Percentiles rank a stretch among this genome's conserved stretches.
Conservation (phyloP, 2,113 vertebrate genomes). For the Maccullochella peelii region DNA sequence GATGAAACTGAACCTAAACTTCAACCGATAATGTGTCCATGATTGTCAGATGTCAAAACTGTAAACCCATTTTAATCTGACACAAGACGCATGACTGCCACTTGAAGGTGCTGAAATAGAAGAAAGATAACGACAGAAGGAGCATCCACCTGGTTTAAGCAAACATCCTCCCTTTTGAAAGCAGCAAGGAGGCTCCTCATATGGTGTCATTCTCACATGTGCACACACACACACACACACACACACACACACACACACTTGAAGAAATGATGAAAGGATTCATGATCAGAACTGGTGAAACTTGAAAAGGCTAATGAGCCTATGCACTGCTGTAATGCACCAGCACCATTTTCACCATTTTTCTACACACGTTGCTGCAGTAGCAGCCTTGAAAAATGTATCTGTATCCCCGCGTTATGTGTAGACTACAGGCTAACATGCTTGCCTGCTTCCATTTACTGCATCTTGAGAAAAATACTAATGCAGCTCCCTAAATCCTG, state of each 20-base stretch:
- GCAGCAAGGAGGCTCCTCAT: neutral
- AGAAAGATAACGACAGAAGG: neutral
- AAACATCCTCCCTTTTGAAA: conserved; percentile 12
- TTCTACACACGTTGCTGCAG: neutral
- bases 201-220: conserved; percentile 1
- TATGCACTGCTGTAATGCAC: conserved; percentile 28
- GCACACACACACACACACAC: neutral
- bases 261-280: conserved; percentile 35
- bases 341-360: conserved; percentile 12
- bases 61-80: neutral
- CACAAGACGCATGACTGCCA: neutral
- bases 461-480: neutral
- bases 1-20: conserved; percentile 10
- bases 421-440: conserved; percentile 19
- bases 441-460: conserved; percentile 19
- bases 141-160: conserved; percentile 5
- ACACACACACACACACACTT: neutral
- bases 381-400: conserved; percentile 24
- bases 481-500: neutral
- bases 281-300: conserved; percentile 56
- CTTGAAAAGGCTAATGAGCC: conserved; percentile 54
- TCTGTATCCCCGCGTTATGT: neutral
- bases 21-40: neutral
- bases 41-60: neutral
- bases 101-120: neutral